Percentiles rank a stretch among this genome's conserved stretches.
These are phyloP conservation scores for Nannoperca obscura DNA, from an alignment of 2,797 vertebrate genomes.

Conservation along the genomic window DNA sequence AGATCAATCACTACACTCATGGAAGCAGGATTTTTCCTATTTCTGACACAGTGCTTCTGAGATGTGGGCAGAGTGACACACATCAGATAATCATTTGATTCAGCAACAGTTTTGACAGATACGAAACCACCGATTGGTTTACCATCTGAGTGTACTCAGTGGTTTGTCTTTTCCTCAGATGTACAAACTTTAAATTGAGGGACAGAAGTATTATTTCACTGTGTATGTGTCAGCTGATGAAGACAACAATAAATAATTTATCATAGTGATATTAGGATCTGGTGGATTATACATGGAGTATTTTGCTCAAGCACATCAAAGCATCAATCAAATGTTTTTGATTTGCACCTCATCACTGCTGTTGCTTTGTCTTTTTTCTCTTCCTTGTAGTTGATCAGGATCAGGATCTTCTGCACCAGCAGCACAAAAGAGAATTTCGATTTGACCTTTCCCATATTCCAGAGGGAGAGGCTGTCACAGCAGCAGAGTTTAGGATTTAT, in stretches of 20 bases:
- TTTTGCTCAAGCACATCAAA: slow-evolving; percentile 2
- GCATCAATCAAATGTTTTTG: slow-evolving; percentile 3
- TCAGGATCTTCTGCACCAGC: slow-evolving; percentile 87
- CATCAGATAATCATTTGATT: slow-evolving; percentile 74
- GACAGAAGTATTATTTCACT: slow-evolving; percentile 32
- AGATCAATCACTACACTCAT: slow-evolving; percentile 77
- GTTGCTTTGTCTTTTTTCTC: background rate
- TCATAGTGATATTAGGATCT: background rate
- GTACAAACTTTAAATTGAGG: slow-evolving; percentile 34
- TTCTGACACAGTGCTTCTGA: slow-evolving; percentile 75
- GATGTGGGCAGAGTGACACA: slow-evolving; percentile 77
- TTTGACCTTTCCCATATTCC: slow-evolving; percentile 97
- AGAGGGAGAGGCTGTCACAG: slow-evolving; percentile 92
- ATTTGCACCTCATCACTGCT: background rate
- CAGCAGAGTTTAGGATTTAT: slow-evolving; percentile 95
- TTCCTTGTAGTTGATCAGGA: slow-evolving; percentile 88
- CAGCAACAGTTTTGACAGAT: slow-evolving; percentile 64
- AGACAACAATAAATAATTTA: slow-evolving; percentile 23
- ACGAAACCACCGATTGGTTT: slow-evolving; percentile 45
- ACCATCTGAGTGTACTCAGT: slow-evolving; percentile 62
- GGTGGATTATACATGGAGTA: background rate
- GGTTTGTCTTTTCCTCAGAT: slow-evolving; percentile 46
- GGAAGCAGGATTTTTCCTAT: slow-evolving; percentile 77
- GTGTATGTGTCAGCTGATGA: slow-evolving; percentile 21
- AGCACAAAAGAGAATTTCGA: slow-evolving; percentile 89